Evolutionary conservation across 2,113 vertebrate genomes (phyloP).

Genomic region (Girardinichthys multiradiatus): DNA sequence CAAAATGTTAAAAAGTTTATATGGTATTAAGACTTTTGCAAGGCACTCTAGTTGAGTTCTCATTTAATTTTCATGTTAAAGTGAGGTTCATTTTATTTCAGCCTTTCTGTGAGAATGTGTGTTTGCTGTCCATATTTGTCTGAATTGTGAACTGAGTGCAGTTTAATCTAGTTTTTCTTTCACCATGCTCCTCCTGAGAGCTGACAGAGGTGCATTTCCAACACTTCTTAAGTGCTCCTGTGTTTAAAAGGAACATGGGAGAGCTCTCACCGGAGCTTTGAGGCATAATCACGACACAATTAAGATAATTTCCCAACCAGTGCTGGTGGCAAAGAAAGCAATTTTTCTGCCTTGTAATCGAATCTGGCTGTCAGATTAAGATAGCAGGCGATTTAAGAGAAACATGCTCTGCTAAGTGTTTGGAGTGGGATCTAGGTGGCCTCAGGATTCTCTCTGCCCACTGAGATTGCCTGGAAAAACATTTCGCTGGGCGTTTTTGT

Average conservation of each 20-base stretch:
- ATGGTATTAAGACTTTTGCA: not conserved
- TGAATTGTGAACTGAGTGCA: constrained; percentile 32
- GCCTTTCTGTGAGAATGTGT: not conserved
- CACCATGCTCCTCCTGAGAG: constrained; percentile 28
- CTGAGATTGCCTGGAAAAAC: constrained; percentile 61
- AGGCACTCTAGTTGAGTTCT: not conserved
- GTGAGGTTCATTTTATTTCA: not conserved
- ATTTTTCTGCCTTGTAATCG: constrained; percentile 84
- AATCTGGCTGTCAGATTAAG: constrained; percentile 87
- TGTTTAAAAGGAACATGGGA: constrained; percentile 52
- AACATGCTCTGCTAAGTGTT: constrained; percentile 82
- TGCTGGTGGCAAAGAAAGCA: constrained; percentile 86
- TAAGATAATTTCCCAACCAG: constrained; percentile 86
- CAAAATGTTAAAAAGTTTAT: not conserved
- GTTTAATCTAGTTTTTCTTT: constrained; percentile 36
- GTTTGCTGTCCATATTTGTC: constrained; percentile 28
- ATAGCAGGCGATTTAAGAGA: constrained; percentile 84
- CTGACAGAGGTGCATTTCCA: constrained; percentile 35
- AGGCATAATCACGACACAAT: constrained; percentile 87
- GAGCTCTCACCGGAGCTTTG: constrained; percentile 76
- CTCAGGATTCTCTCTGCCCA: constrained; percentile 73
- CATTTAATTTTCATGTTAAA: not conserved
- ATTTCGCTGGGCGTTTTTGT: constrained; percentile 76
- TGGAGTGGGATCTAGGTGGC: constrained; percentile 80
- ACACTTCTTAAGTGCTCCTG: constrained; percentile 43